Evolutionary conservation across 1,140 invertebrate genomes (phyloP).

Genomic region (Papilio machaon): DNA sequence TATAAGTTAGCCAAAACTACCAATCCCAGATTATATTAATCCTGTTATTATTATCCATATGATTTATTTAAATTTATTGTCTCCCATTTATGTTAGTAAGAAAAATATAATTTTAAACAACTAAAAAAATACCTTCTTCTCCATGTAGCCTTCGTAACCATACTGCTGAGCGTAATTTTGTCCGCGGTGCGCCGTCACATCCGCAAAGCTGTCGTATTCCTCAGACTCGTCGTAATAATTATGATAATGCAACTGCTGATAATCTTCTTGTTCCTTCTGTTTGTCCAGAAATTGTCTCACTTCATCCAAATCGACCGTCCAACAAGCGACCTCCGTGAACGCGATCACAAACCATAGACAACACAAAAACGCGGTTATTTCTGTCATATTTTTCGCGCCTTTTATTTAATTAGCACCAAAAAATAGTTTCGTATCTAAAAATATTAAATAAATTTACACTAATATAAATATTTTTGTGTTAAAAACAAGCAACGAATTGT

Average conservation of each 20-base stretch:
- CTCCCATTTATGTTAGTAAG: background rate
- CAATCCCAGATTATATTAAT: too few species aligned
- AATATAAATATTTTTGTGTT: background rate
- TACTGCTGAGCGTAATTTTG: conserved; percentile 53
- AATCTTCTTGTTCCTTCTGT: conserved; percentile 36
- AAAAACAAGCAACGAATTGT: background rate
- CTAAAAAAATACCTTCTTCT: conserved; percentile 57
- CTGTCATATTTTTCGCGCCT: conserved; percentile 36
- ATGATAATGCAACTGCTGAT: conserved; percentile 35
- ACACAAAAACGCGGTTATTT: conserved; percentile 17
- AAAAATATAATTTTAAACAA: background rate
- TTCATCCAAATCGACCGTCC: conserved; percentile 66
- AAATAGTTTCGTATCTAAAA: background rate
- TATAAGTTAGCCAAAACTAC: too few species aligned
- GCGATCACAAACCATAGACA: conserved; percentile 40
- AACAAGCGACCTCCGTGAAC: conserved; percentile 50
- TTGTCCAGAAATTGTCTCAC: conserved; percentile 53
- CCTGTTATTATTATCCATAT: too few species aligned
- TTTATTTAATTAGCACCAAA: conserved; percentile 35
- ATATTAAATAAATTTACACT: background rate
- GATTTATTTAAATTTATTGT: too few species aligned
- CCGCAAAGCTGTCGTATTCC: background rate
- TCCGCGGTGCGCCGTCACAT: background rate
- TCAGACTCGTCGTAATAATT: conserved; percentile 41
- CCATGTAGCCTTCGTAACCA: conserved; percentile 56